These are phyloP conservation scores for Diaprepes abbreviatus DNA, from an alignment of 2,888 invertebrate genomes.

Conservation along the genomic window DNA sequence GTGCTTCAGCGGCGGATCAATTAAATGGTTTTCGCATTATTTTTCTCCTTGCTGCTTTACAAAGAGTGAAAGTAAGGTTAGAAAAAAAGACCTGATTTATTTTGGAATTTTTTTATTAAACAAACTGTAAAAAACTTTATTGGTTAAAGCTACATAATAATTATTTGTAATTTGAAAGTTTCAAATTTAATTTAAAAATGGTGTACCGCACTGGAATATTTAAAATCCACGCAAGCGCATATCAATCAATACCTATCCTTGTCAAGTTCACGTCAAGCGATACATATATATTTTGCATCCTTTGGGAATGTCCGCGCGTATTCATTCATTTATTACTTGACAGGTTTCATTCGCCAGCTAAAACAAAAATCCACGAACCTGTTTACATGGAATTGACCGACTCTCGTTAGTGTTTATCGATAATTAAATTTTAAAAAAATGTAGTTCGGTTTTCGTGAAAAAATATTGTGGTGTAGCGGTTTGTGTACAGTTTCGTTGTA, in stretches of 20 bases:
- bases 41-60: too few relatives aligned
- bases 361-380: constrained; percentile 19
- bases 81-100: too few relatives aligned
- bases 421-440: constrained; percentile 24
- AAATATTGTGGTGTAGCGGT: constrained; percentile 14
- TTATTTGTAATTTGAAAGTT: too few relatives aligned
- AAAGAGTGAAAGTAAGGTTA: too few relatives aligned
- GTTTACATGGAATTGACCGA: constrained; percentile 30
- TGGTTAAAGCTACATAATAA: too few relatives aligned
- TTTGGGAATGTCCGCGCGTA: not conserved
- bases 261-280: not conserved
- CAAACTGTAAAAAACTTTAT: too few relatives aligned
- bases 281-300: not conserved
- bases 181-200: too few relatives aligned
- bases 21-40: too few relatives aligned
- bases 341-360: constrained; percentile 26
- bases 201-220: constrained; percentile 1
- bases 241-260: not conserved
- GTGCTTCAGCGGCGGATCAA: too few relatives aligned
- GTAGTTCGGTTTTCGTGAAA: constrained; percentile 2
- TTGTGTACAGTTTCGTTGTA: constrained; percentile 5
- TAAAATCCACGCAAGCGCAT: not conserved
- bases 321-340: constrained; percentile 30
- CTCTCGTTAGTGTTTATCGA: constrained; percentile 19
- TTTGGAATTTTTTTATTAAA: too few relatives aligned